A percentile compares a stretch with the other conserved stretches of the same genome.
These are phyloP conservation scores for Drosophila neonasuta DNA, from an alignment of 2,888 invertebrate species.

Conservation along the genomic window DNA sequence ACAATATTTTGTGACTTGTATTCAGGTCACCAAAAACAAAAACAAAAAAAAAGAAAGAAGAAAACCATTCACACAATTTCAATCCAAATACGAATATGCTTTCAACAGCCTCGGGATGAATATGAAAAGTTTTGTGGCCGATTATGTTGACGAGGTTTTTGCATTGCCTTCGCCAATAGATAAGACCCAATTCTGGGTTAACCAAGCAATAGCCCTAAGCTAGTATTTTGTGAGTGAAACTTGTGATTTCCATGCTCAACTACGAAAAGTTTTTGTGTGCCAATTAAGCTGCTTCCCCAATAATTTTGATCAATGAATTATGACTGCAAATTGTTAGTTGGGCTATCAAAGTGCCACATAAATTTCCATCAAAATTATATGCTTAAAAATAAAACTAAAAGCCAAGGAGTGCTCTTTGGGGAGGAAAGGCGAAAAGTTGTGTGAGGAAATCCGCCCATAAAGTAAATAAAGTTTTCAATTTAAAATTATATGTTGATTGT, in stretches of 20 bases:
- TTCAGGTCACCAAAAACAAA: conserved; percentile 19
- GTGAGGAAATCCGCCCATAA: conserved; percentile 52
- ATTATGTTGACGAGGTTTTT: conserved; percentile 43
- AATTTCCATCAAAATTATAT: conserved; percentile 63
- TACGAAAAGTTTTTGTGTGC: conserved; percentile 36
- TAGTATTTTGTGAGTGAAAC: conserved; percentile 23
- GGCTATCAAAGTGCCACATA: conserved; percentile 46
- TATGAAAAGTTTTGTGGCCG: conserved; percentile 53
- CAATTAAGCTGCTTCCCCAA: conserved; percentile 60
- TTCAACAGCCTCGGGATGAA: conserved; percentile 49
- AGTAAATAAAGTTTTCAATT: conserved; percentile 54
- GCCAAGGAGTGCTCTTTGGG: conserved; percentile 2
- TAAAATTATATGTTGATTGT: conserved; percentile 63
- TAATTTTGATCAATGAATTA: conserved; percentile 70
- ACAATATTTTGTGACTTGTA: conserved; percentile 4
- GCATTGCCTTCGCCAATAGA: conserved; percentile 37
- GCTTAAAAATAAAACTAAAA: conserved; percentile 33
- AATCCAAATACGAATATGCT: conserved; percentile 23
- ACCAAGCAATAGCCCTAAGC: conserved; percentile 34
- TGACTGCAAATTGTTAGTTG: conserved; percentile 63
- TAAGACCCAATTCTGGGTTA: conserved; percentile 47
- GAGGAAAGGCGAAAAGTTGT: conserved; percentile 18
- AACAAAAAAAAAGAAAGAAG: not conserved
- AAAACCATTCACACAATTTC: conserved; percentile 23
- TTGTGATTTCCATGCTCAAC: conserved; percentile 37